These are phyloP conservation scores for Tipula lateralis DNA, from an alignment of 2,888 invertebrate genomes.

Conservation along the genomic window DNA sequence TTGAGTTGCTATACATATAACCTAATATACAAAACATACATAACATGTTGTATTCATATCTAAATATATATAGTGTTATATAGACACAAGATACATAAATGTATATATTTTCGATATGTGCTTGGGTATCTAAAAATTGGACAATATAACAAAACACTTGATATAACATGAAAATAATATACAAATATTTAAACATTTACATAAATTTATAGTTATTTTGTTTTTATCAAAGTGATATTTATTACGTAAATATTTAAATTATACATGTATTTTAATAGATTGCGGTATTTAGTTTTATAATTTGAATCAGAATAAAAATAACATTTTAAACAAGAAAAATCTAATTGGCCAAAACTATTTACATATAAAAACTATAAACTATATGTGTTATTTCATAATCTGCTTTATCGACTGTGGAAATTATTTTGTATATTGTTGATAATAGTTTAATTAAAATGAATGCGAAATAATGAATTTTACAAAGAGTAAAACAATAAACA, in stretches of 20 bases:
- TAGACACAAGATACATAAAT: no score
- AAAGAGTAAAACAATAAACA: background rate
- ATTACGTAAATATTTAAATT: constrained; percentile 24
- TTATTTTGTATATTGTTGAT: no score
- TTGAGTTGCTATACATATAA: background rate
- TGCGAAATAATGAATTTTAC: no score
- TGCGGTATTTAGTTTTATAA: constrained; percentile 24
- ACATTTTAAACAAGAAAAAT: constrained; percentile 6
- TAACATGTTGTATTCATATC: background rate
- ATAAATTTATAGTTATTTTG: constrained; percentile 1
- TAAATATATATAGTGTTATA: background rate
- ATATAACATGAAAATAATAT: constrained; percentile 9
- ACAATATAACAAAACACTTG: constrained; percentile 24
- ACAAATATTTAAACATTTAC: background rate
- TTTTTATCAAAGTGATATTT: constrained; percentile 24
- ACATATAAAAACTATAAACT: no score
- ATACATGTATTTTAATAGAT: constrained; percentile 24
- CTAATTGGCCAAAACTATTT: background rate
- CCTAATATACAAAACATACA: background rate
- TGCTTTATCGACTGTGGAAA: background rate
- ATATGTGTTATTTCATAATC: background rate
- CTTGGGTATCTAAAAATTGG: background rate
- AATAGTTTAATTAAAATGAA: background rate
- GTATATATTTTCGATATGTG: background rate
- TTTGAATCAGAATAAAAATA: constrained; percentile 11